phyloP scores from a whole-genome alignment of 2,113 vertebrate genomes.

The Prochilodus magdalenae region DNA sequence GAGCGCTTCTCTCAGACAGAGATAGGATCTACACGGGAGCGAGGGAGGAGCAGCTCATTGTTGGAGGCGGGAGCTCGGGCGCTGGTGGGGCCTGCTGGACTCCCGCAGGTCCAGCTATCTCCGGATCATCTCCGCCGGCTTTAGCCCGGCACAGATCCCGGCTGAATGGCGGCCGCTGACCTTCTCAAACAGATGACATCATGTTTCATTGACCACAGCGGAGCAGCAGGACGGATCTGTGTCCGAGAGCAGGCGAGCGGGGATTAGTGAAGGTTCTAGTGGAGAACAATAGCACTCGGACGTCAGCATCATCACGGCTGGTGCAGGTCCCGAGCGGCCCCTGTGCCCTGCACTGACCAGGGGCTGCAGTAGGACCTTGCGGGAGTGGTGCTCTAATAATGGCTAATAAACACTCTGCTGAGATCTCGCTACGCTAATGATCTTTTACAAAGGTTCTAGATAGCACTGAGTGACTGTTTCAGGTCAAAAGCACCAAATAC shows the following conservation, averaged over 20 bases:
- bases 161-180: constrained; percentile 30
- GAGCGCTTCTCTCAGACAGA: neutral
- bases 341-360: too few relatives aligned
- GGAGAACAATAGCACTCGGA: neutral
- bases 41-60: neutral
- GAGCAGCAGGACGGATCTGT: neutral
- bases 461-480: too few relatives aligned
- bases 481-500: too few relatives aligned
- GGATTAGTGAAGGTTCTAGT: neutral
- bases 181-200: constrained; percentile 63
- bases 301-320: too few relatives aligned
- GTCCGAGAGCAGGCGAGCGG: neutral
- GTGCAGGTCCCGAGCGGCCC: too few relatives aligned
- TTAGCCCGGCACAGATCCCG: neutral
- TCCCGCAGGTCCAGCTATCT: constrained; percentile 23
- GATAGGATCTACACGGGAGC: constrained; percentile 28
- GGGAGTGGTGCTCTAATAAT: too few relatives aligned
- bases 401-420: too few relatives aligned
- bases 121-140: constrained; percentile 5
- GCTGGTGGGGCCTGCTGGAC: neutral
- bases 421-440: too few relatives aligned
- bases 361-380: too few relatives aligned
- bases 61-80: neutral
- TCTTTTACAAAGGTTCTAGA: too few relatives aligned
- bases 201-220: constrained; percentile 39